Conservation (phyloP, 1,140 invertebrate genomes). For the Saccostrea glomerata region DNA sequence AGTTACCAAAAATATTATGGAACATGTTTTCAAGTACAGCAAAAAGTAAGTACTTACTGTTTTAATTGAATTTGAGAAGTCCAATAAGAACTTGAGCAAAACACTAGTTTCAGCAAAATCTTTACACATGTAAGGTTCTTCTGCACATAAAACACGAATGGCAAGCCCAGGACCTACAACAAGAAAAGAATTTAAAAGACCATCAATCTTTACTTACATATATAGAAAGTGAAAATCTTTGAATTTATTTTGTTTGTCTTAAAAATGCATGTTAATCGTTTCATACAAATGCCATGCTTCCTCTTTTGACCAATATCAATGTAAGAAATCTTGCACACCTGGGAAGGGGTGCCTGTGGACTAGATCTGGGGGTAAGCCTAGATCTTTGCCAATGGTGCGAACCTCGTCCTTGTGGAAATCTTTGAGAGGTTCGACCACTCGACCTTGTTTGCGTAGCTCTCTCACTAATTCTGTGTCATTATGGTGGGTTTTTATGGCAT, state of each 20-base stretch:
- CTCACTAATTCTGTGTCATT: conserved; percentile 98
- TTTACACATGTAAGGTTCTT: conserved; percentile 96
- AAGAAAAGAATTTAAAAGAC: neutral
- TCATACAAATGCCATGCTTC: too few relatives aligned
- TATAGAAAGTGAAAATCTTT: too few relatives aligned
- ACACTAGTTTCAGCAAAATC: conserved; percentile 96
- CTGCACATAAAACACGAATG: conserved; percentile 96
- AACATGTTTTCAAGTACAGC: too few relatives aligned
- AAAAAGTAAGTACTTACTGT: conserved; percentile 81
- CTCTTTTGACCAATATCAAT: neutral
- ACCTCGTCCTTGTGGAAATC: conserved; percentile 99
- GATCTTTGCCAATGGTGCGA: conserved; percentile 86
- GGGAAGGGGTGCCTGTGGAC: conserved; percentile 98
- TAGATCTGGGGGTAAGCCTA: conserved; percentile 91
- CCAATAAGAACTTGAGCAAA: conserved; percentile 94
- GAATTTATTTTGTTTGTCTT: too few relatives aligned
- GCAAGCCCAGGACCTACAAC: conserved; percentile 87
- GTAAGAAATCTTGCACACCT: conserved; percentile 79
- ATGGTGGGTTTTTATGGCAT: conserved; percentile 99
- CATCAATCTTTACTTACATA: neutral
- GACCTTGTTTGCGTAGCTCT: conserved; percentile 87
- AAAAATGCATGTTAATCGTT: too few relatives aligned
- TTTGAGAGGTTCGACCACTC: conserved; percentile 97
- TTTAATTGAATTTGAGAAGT: conserved; percentile 93
- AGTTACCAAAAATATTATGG: too few relatives aligned